Conservation (phyloP, 2,113 vertebrate species). For the Cryptomyrus ogoouensis region DNA sequence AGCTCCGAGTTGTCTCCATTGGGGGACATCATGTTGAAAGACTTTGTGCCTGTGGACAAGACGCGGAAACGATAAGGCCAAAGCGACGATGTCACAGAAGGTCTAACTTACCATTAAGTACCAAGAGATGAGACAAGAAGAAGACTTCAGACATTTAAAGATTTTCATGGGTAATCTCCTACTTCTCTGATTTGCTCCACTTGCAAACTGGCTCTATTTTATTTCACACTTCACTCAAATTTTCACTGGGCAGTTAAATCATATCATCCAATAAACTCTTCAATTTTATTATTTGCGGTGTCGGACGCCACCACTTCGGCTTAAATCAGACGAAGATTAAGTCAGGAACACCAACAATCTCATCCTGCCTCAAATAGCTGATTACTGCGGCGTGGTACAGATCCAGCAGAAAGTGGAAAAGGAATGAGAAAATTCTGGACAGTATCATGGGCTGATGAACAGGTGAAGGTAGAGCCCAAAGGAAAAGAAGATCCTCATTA, state of each 20-base stretch:
- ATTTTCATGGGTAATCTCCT: not conserved
- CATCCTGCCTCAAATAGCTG: not conserved
- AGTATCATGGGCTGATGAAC: not conserved
- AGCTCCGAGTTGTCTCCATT: slow-evolving; percentile 94
- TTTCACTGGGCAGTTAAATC: not conserved
- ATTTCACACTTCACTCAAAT: not conserved
- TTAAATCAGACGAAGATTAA: not conserved
- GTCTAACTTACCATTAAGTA: not conserved
- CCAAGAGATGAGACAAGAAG: not conserved
- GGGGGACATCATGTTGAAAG: slow-evolving; percentile 99
- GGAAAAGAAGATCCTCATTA: not conserved
- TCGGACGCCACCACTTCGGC: not conserved
- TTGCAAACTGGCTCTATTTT: not conserved
- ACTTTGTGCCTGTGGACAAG: slow-evolving; percentile 78
- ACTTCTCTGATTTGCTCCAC: not conserved
- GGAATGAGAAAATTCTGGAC: not conserved
- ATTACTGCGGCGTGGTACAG: not conserved
- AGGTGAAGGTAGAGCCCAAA: not conserved
- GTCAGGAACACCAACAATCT: not conserved
- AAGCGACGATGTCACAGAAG: not conserved
- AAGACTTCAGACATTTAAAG: not conserved
- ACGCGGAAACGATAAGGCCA: not conserved
- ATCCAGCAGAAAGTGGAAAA: not conserved
- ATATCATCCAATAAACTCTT: not conserved
- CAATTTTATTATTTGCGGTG: not conserved